phyloP scores from a whole-genome alignment of 2,888 invertebrate species.

The Orchesella flavescens region DNA sequence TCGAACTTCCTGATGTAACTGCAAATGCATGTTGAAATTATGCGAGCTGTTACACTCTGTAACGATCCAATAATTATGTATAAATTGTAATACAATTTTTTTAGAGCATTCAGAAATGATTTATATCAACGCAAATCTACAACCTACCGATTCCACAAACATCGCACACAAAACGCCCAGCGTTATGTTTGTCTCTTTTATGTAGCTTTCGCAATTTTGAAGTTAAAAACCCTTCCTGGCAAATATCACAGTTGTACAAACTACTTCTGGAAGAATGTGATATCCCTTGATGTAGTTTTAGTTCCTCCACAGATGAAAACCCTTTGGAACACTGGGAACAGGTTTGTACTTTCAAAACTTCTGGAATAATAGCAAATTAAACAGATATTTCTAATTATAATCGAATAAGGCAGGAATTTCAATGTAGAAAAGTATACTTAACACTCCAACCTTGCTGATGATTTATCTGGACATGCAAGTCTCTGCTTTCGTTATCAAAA shows the following conservation, averaged over 20 bases:
- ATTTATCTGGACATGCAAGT: not conserved
- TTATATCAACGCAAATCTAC: not conserved
- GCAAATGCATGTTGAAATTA: not conserved
- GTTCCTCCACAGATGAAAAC: not conserved
- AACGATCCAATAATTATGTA: no score
- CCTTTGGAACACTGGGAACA: not conserved
- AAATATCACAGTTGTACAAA: conserved; percentile 4
- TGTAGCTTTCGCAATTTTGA: not conserved
- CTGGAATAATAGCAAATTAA: no score
- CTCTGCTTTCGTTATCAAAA: not conserved
- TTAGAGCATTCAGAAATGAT: no score
- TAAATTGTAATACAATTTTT: no score
- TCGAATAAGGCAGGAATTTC: no score
- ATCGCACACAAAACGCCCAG: conserved; percentile 24
- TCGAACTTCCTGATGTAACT: not conserved
- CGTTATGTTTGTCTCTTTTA: no score
- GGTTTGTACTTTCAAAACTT: not conserved
- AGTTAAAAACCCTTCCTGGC: not conserved
- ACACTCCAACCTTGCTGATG: not conserved
- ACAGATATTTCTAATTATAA: no score
- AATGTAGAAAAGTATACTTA: no score
- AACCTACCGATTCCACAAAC: conserved; percentile 31
- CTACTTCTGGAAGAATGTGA: not conserved
- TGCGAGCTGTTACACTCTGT: not conserved
- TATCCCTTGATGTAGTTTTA: not conserved